These are phyloP conservation scores for Cydia amplana DNA, from an alignment of 1,140 invertebrate species.

Conservation along the genomic window DNA sequence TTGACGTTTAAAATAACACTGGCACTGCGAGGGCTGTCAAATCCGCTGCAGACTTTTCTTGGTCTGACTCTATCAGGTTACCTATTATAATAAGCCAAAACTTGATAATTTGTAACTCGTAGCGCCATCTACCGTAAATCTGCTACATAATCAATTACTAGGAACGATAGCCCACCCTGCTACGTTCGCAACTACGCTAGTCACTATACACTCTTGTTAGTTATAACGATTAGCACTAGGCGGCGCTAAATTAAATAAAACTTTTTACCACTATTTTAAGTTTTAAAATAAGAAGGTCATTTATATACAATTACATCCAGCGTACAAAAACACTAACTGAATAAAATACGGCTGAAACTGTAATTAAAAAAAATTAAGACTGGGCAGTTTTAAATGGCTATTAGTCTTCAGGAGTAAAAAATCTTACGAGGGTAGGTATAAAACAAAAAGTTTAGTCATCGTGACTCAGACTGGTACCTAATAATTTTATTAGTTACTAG, in stretches of 20 bases:
- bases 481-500: neutral
- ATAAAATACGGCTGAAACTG: too few relatives aligned
- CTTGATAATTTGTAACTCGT: too few relatives aligned
- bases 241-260: neutral
- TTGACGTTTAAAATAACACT: too few relatives aligned
- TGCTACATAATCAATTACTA: neutral
- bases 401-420: neutral
- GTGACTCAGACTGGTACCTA: neutral
- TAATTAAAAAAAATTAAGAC: neutral
- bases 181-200: neutral
- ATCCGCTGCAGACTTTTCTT: too few relatives aligned
- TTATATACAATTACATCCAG: too few relatives aligned
- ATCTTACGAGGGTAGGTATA: neutral
- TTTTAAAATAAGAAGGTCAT: neutral
- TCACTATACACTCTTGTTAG: neutral
- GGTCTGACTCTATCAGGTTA: too few relatives aligned
- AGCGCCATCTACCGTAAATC: neutral
- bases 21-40: too few relatives aligned
- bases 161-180: neutral
- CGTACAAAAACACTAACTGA: too few relatives aligned
- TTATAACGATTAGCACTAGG: neutral
- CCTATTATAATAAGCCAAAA: too few relatives aligned
- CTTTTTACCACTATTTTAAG: neutral
- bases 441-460: neutral
- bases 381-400: neutral